Evolutionary conservation across 2,797 vertebrate genomes (phyloP).

Genomic region (Siniperca obscura): DNA sequence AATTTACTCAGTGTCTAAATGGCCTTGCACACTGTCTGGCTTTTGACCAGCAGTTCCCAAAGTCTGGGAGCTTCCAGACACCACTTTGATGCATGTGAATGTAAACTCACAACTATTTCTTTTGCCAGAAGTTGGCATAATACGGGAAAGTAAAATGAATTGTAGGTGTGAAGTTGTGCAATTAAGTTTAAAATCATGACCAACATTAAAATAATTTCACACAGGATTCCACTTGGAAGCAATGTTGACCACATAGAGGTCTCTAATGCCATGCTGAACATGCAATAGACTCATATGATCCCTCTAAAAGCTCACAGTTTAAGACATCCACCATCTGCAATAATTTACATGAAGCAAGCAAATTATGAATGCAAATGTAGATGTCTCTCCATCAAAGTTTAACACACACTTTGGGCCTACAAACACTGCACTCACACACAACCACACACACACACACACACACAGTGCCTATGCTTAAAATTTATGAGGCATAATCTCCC

Average conservation of each 20-base stretch:
- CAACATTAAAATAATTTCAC: conserved; percentile 34
- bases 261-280: conserved; percentile 8
- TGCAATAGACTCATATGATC: conserved; percentile 36
- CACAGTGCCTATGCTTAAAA: conserved; percentile 19
- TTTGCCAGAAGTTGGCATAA: conserved; percentile 18
- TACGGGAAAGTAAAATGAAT: conserved; percentile 2
- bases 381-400: conserved; percentile 42
- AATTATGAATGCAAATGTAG: conserved; percentile 43
- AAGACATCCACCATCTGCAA: conserved; percentile 26
- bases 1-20: conserved; percentile 44
- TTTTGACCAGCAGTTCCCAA: conserved; percentile 28
- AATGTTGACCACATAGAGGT: conserved; percentile 20
- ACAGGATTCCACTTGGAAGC: conserved; percentile 6
- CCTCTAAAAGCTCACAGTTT: conserved; percentile 1
- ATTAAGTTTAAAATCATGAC: conserved; percentile 31
- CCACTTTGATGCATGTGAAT: conserved; percentile 19
- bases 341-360: conserved; percentile 18
- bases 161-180: conserved; percentile 30
- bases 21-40: conserved; percentile 53
- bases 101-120: conserved; percentile 16
- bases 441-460: conserved; percentile 30
- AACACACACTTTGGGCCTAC: conserved; percentile 51
- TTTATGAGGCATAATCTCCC: conserved; percentile 56
- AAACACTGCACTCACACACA: conserved; percentile 35
- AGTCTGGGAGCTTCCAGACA: conserved; percentile 38